A percentile compares a stretch with the other conserved stretches of the same genome.
Evolutionary conservation across 2,888 invertebrate species (phyloP).

Genomic region (Drosophila yooni): DNA sequence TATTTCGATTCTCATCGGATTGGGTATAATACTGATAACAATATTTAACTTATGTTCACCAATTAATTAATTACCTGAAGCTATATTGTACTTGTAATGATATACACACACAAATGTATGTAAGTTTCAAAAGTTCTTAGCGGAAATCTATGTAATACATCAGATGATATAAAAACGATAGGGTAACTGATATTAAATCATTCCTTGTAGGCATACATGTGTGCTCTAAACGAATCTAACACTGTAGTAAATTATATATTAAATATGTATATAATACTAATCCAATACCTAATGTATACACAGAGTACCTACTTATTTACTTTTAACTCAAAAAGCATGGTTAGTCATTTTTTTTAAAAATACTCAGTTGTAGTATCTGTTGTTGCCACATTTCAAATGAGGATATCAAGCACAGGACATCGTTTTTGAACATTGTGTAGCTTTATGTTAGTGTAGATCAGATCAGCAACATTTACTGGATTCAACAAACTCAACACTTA

Average conservation of each 20-base stretch:
- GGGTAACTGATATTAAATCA: slow-evolving; percentile 25
- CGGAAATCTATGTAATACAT: neutral
- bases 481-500: neutral
- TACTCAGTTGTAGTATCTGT: slow-evolving; percentile 11
- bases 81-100: neutral
- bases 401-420: neutral
- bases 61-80: slow-evolving; percentile 5
- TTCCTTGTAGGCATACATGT: slow-evolving; percentile 14
- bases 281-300: slow-evolving; percentile 10
- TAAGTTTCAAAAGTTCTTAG: neutral
- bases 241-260: neutral
- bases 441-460: slow-evolving; percentile 10
- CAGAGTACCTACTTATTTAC: slow-evolving; percentile 30
- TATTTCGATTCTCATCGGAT: neutral
- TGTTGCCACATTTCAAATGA: neutral
- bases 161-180: neutral
- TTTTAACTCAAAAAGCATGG: neutral
- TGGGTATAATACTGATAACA: neutral
- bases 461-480: neutral
- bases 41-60: neutral
- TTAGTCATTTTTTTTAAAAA: slow-evolving; percentile 9
- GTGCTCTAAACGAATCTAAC: neutral
- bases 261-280: slow-evolving; percentile 7
- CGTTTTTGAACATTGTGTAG: neutral
- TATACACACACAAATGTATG: neutral